phyloP scores from a whole-genome alignment of 2,113 vertebrate species.

The Bos taurus region DNA sequence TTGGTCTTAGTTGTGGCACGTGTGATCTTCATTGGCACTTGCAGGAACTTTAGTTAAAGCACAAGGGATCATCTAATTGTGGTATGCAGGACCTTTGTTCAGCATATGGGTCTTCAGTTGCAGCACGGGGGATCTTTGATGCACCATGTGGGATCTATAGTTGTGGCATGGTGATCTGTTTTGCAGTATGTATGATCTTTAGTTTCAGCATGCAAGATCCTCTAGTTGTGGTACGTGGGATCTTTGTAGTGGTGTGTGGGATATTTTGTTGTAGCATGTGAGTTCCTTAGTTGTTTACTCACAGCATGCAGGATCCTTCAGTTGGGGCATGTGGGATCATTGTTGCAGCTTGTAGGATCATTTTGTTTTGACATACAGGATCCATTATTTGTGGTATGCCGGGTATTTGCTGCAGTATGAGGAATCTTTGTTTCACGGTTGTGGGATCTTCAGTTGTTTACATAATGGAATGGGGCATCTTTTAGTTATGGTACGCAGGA shows the following conservation, averaged over 20 bases:
- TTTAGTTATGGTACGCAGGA: not conserved
- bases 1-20: not conserved
- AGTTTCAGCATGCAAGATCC: not conserved
- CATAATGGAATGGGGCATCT: not conserved
- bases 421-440: not conserved
- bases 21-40: not conserved
- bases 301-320: not conserved
- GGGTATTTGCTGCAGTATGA: not conserved
- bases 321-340: not conserved
- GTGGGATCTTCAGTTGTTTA: not conserved
- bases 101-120: not conserved
- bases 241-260: not conserved
- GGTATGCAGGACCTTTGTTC: not conserved
- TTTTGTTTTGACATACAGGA: not conserved
- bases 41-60: not conserved
- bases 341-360: not conserved
- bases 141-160: not conserved
- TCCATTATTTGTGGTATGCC: not conserved
- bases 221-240: not conserved
- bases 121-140: not conserved
- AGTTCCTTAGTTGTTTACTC: not conserved
- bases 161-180: not conserved
- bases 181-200: not conserved
- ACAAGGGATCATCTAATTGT: not conserved
- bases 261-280: not conserved